Base-by-base conservation (phyloP, 2,888 invertebrate genomes). In the Xestia rhomboidea region DNA sequence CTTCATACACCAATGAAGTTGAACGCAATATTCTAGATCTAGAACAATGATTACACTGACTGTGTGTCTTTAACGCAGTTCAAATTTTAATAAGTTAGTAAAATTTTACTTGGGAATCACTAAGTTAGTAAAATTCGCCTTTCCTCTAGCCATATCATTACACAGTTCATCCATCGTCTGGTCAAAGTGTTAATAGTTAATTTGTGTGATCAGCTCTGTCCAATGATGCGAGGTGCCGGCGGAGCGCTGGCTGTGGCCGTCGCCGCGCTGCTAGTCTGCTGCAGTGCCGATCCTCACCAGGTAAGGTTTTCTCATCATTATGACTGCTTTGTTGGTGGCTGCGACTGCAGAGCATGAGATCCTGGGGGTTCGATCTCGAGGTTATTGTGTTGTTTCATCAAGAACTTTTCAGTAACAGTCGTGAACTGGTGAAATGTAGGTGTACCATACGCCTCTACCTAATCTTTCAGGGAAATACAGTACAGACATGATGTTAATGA, bases 241-340 rank as follows among this genome's bases (percentile, higher is more conserved):
- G 94, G 94, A 91, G 92, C 90, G 84, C 84, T 95, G 89, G 93
- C 91, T 72, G 90, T 95, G 86, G 93, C 93, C 75, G 87, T 94
- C 62, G 95, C 94, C 79, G 92, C 94, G 10, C 79, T 96, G 74
- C 87, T 96, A 11, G 94, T 95, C 71, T 93, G 93, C 91, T 96
- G 96, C 90, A 94, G 84, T 74, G 96, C 96, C 60, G 93, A 95
- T 71, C 91, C 94, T 80, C 95, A 94, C 70, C 94, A 94, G 95
- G 96, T 96, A 92, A 82, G 64, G 71, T 5, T 2, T 18, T n/a
- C n/a, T 76, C 30, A 62, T n/a, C 15, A 64, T 10, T 34, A 34
- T 10, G 1, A 24, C 11, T 30, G 2, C 10, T 34, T 30, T 34
- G 10, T 10, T n/a, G 15, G 4, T 41, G 41, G 7, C 10, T 41